Evolutionary conservation across 1,140 invertebrate species (phyloP).

Genomic region (Drosophila orena): DNA sequence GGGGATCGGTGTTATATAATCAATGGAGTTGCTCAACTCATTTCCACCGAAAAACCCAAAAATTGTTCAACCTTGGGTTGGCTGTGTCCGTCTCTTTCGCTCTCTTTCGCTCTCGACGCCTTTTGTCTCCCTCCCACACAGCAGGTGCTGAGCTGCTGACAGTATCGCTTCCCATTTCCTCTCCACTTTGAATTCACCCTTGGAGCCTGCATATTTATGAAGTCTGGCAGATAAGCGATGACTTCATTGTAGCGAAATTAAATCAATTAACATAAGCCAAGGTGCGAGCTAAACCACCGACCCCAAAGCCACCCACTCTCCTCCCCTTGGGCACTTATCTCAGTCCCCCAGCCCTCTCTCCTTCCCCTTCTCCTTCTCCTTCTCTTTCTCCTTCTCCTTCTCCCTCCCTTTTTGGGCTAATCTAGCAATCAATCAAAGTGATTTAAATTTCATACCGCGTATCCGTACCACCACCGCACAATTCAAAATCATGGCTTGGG

Average conservation of each 20-base stretch:
- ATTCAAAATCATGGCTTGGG: constrained; percentile 8
- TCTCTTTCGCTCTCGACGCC: neutral
- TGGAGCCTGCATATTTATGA: constrained; percentile 69
- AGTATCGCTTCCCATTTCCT: constrained; percentile 9
- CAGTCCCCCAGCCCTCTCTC: constrained; percentile 35
- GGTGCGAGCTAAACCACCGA: constrained; percentile 44
- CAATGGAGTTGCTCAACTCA: constrained; percentile 42
- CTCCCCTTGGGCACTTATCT: constrained; percentile 27
- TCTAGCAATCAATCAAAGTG: constrained; percentile 82
- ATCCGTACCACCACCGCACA: constrained; percentile 33
- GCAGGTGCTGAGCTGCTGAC: constrained; percentile 43
- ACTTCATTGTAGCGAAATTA: constrained; percentile 81
- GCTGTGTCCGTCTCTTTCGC: constrained; percentile 3
- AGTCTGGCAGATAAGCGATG: constrained; percentile 62
- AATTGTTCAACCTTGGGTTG: constrained; percentile 43
- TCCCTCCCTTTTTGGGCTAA: constrained; percentile 44
- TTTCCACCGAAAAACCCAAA: constrained; percentile 27
- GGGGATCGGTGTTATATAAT: constrained; percentile 52
- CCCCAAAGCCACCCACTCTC: neutral
- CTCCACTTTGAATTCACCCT: constrained; percentile 22
- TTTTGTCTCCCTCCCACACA: constrained; percentile 5
- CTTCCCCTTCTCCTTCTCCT: neutral
- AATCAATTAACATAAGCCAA: constrained; percentile 78
- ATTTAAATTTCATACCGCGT: constrained; percentile 80
- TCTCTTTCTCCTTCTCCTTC: neutral